Conservation (phyloP, 2,797 vertebrate species). For the Onychomys torridus region DNA sequence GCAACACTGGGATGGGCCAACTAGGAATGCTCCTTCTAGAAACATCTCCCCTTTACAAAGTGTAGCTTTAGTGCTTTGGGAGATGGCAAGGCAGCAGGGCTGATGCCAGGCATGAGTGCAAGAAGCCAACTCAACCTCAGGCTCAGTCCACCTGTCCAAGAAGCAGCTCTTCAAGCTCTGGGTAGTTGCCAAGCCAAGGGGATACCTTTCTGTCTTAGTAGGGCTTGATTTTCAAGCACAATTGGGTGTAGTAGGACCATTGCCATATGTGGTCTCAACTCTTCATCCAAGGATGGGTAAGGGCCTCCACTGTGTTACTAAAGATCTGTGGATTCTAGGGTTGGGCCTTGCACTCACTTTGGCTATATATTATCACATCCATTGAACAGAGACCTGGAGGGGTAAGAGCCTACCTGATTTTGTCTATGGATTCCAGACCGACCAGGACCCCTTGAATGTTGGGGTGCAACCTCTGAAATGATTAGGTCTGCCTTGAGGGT, state of each 20-base stretch:
- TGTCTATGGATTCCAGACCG: neutral
- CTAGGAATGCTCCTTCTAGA: neutral
- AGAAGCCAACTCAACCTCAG: neutral
- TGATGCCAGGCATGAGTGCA: neutral
- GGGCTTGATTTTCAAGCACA: constrained; percentile 28
- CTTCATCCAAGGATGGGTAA: neutral
- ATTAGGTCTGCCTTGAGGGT: neutral
- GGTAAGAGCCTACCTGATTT: neutral
- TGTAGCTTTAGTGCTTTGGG: neutral
- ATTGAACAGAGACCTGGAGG: neutral
- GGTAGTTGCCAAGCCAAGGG: neutral
- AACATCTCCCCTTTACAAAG: neutral
- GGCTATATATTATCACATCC: neutral
- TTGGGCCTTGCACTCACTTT: neutral
- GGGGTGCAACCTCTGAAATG: neutral
- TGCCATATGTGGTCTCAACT: neutral
- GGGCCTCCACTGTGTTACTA: neutral
- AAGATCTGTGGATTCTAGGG: neutral
- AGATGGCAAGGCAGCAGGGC: neutral
- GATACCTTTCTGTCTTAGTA: neutral
- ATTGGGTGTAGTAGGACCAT: neutral
- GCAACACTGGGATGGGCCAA: neutral
- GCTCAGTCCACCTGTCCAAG: neutral
- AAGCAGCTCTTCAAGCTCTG: neutral
- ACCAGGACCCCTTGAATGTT: neutral